Evolutionary conservation across 2,113 vertebrate genomes (phyloP).

Genomic region (Charadrius vociferus): DNA sequence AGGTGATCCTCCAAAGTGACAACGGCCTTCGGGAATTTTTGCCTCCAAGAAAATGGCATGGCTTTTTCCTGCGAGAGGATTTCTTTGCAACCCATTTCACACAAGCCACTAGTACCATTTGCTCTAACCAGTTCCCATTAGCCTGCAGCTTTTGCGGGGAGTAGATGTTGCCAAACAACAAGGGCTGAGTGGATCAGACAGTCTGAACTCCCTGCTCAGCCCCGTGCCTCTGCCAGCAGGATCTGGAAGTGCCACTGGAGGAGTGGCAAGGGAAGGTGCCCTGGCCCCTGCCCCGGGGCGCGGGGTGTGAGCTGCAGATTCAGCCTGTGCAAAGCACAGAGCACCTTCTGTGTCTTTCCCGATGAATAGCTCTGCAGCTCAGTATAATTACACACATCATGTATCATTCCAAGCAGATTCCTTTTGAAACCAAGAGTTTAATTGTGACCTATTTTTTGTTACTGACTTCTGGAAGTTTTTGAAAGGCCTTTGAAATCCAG

Average conservation of each 20-base stretch:
- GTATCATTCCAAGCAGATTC: background rate
- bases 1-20: background rate
- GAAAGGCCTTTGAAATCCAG: slow-evolving; percentile 13
- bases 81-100: background rate
- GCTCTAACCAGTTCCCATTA: background rate
- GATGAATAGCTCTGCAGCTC: background rate
- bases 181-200: background rate
- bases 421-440: slow-evolving; percentile 9
- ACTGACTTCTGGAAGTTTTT: background rate
- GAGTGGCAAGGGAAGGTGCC: background rate
- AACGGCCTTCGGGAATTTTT: background rate
- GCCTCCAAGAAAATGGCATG: background rate
- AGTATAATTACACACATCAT: background rate
- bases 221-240: background rate
- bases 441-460: slow-evolving; percentile 37
- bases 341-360: background rate
- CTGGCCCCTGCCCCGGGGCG: background rate
- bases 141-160: background rate
- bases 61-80: rapidly evolving
- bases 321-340: background rate
- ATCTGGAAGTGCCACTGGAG: background rate
- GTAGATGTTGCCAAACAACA: background rate
- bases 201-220: background rate
- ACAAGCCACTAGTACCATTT: background rate
- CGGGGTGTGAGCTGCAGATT: background rate